phyloP scores from a whole-genome alignment of 1,140 invertebrate species.

The Nebria ingens region DNA sequence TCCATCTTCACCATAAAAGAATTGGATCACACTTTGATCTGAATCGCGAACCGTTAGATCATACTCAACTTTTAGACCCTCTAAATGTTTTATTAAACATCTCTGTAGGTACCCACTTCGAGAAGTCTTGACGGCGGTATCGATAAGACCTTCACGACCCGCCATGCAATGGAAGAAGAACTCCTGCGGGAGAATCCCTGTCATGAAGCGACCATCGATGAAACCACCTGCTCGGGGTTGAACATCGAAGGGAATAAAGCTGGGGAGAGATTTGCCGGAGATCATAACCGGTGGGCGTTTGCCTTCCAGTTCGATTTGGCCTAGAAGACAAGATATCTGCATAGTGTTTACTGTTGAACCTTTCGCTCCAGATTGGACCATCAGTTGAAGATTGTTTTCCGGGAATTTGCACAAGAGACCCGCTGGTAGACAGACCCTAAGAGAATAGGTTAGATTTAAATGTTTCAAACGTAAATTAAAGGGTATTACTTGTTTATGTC shows the following conservation, averaged over 20 bases:
- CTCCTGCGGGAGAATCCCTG: conserved; percentile 93
- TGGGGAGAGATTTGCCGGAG: conserved; percentile 84
- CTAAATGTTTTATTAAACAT: conserved; percentile 96
- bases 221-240: conserved; percentile 92
- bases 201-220: conserved; percentile 91
- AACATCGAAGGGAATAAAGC: conserved; percentile 84
- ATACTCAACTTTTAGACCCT: conserved; percentile 84
- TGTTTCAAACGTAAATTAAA: conserved; percentile 8
- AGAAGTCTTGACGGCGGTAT: conserved; percentile 87
- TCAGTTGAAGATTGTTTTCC: conserved; percentile 90
- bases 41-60: conserved; percentile 92
- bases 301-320: conserved; percentile 98
- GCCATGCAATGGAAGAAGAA: conserved; percentile 99
- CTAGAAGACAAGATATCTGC: conserved; percentile 94
- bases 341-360: conserved; percentile 93
- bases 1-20: conserved; percentile 97
- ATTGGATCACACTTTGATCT: conserved; percentile 91
- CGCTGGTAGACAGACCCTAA: conserved; percentile 59
- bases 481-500: conserved; percentile 67
- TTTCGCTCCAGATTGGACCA: conserved; percentile 98
- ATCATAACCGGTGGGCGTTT: conserved; percentile 91
- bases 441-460: conserved; percentile 12
- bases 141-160: conserved; percentile 85
- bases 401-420: conserved; percentile 84
- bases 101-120: conserved; percentile 96